Evolutionary conservation across 2,797 vertebrate species (phyloP).

Genomic region (Hippocampus kuda): DNA sequence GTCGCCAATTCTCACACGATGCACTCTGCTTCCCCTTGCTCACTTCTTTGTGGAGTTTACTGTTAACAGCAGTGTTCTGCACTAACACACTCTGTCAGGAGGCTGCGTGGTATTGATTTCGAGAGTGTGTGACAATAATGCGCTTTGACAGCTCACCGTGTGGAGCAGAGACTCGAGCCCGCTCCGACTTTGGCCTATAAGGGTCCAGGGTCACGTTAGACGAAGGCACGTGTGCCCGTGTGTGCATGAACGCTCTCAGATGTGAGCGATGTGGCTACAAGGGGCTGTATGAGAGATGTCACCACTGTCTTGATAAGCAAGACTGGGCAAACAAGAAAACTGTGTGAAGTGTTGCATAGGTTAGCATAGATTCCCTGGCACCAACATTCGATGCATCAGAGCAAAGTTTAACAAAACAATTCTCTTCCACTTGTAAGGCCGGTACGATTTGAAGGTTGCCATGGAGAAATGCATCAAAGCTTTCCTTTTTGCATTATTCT

Average conservation of each 20-base stretch:
- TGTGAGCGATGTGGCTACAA: constrained; percentile 16
- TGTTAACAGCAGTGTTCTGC: constrained; percentile 30
- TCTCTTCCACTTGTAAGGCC: no score
- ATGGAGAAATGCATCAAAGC: no score
- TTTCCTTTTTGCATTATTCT: neutral
- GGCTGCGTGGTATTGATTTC: constrained; percentile 65
- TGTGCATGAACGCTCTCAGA: constrained; percentile 42
- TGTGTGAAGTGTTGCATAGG: no score
- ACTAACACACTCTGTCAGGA: constrained; percentile 52
- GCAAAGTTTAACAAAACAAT: no score
- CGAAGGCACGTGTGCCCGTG: constrained; percentile 34
- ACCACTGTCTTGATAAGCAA: constrained; percentile 32
- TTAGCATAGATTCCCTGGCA: no score
- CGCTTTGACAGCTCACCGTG: constrained; percentile 60
- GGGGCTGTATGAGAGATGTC: constrained; percentile 16
- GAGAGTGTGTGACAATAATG: constrained; percentile 63
- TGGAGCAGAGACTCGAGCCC: constrained; percentile 47
- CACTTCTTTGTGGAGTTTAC: constrained; percentile 2
- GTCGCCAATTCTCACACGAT: neutral
- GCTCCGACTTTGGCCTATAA: constrained; percentile 37
- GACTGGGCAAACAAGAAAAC: constrained; percentile 4
- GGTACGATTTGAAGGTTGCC: no score
- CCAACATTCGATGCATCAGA: no score
- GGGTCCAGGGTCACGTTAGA: constrained; percentile 49
- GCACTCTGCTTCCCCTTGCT: neutral